phyloP scores from a whole-genome alignment of 2,113 vertebrate genomes.

The Cheilinus undulatus region DNA sequence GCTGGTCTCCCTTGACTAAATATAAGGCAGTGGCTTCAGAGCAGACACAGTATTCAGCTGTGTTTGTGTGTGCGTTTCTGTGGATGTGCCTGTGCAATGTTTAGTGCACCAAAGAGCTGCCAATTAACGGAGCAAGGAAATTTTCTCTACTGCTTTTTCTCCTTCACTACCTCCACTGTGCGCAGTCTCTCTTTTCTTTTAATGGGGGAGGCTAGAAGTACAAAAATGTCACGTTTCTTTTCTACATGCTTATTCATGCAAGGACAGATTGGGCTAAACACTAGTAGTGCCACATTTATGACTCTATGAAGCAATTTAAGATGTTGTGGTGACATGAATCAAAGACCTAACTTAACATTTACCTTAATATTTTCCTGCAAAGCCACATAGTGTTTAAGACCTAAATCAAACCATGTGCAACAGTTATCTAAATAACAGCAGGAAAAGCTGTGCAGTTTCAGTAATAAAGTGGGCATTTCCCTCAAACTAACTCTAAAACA shows the following conservation, averaged over 20 bases:
- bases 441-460: background rate
- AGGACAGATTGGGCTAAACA: constrained; percentile 8
- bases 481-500: background rate
- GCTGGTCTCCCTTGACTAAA: constrained; percentile 70
- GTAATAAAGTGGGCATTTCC: background rate
- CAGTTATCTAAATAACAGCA: too few species aligned
- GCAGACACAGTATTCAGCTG: constrained; percentile 38
- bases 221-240: constrained; percentile 6
- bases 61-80: background rate
- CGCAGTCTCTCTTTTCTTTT: constrained; percentile 28
- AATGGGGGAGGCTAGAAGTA: constrained; percentile 32
- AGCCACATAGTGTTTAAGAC: too few species aligned
- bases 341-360: too few species aligned
- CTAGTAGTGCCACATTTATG: background rate
- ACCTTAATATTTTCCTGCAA: too few species aligned
- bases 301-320: background rate
- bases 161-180: constrained; percentile 34
- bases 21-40: constrained; percentile 62
- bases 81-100: background rate
- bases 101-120: constrained; percentile 54
- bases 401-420: too few species aligned
- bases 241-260: background rate
- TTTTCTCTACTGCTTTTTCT: constrained; percentile 23
- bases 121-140: constrained; percentile 66
- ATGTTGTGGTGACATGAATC: too few species aligned